These are phyloP conservation scores for Taphrorychus bicolor DNA, from an alignment of 2,888 invertebrate genomes.

Conservation along the genomic window DNA sequence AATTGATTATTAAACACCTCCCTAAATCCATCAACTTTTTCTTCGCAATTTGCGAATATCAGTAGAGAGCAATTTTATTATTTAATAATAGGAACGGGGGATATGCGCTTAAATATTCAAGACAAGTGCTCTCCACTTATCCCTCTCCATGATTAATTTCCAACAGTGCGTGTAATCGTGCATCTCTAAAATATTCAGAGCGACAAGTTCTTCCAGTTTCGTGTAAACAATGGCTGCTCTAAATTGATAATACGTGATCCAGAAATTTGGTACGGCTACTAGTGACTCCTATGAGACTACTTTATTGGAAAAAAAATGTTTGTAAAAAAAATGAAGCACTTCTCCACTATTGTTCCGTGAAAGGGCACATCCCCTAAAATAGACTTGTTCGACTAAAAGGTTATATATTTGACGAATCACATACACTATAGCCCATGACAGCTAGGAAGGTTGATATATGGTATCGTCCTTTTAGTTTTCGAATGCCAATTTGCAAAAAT, in stretches of 20 bases:
- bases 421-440: constrained; percentile 22
- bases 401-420: constrained; percentile 5
- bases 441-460: constrained; percentile 21
- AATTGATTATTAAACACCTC: no score
- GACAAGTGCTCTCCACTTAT: constrained; percentile 1
- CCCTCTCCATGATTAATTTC: constrained; percentile 11
- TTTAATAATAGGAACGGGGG: neutral
- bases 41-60: no score
- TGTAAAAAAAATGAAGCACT: no score
- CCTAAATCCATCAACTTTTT: no score
- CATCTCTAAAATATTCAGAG: constrained; percentile 22
- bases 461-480: no score
- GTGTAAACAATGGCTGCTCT: constrained; percentile 18
- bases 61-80: neutral
- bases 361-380: neutral
- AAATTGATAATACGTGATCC: constrained; percentile 23
- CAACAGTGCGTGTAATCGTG: constrained; percentile 12
- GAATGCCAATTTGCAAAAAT: constrained; percentile 27
- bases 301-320: no score
- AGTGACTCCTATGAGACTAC: no score
- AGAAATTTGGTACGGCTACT: no score
- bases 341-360: no score
- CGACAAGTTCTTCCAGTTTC: constrained; percentile 15
- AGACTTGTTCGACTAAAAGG: neutral
- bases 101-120: constrained; percentile 6